phyloP scores from a whole-genome alignment of 2,797 vertebrate genomes.

The Neosilurus hyrtlii region DNA sequence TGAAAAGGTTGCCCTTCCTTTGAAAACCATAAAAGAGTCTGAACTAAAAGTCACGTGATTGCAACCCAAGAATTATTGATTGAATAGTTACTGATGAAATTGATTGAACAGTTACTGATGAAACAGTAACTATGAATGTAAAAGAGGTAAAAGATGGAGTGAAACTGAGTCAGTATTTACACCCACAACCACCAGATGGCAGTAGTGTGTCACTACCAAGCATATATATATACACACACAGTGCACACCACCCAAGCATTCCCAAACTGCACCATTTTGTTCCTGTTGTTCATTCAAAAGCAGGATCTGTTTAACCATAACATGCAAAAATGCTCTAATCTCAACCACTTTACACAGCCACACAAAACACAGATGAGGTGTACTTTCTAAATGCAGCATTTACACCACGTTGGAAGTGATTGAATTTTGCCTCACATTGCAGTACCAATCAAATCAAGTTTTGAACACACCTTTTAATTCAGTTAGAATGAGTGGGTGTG shows the following conservation, averaged over 20 bases:
- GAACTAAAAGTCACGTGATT: no score
- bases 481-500: no score
- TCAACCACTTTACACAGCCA: neutral
- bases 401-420: neutral
- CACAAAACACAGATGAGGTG: neutral
- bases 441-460: no score
- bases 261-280: conserved; percentile 25
- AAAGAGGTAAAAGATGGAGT: neutral
- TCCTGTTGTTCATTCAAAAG: neutral
- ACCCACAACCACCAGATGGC: conserved; percentile 46
- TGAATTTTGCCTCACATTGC: neutral
- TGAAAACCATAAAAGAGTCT: no score
- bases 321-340: conserved; percentile 8
- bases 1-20: no score
- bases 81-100: no score
- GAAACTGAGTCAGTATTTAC: neutral
- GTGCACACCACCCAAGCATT: neutral
- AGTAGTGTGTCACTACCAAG: conserved; percentile 15
- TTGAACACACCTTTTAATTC: no score
- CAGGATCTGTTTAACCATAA: conserved; percentile 3
- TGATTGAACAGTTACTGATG: neutral
- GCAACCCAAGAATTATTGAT: no score
- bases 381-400: neutral
- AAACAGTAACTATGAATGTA: neutral
- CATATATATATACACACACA: neutral